Conservation (phyloP, 2,888 invertebrate species). For the Rhogogaster chlorosoma region DNA sequence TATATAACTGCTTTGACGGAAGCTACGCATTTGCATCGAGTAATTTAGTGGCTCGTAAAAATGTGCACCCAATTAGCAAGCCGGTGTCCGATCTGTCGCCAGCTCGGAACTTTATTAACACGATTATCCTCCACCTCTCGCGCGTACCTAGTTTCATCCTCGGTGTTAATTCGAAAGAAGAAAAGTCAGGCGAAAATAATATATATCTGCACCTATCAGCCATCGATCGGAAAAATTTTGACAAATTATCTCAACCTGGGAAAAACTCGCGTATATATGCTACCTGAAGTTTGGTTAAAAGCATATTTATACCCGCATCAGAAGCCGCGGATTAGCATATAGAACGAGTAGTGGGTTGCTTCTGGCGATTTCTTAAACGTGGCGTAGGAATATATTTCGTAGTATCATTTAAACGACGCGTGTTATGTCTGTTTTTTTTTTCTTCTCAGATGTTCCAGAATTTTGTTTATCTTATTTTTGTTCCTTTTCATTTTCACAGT, state of each 20-base stretch:
- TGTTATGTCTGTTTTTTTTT: background rate
- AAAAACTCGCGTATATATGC: background rate
- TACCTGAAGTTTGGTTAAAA: constrained; percentile 4
- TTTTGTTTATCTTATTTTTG: background rate
- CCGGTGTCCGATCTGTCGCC: constrained; percentile 70
- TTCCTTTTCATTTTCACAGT: too few species aligned
- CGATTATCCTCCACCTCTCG: background rate
- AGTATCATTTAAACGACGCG: background rate
- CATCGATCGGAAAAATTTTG: background rate
- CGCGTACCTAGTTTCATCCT: too few species aligned
- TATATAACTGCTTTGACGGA: constrained; percentile 59
- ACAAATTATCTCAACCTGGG: background rate
- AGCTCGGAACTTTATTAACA: constrained; percentile 48
- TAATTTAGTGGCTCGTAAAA: constrained; percentile 75
- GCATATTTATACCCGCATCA: constrained; percentile 60
- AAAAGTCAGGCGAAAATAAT: background rate
- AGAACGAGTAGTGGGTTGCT: constrained; percentile 75
- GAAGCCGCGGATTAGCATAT: constrained; percentile 76
- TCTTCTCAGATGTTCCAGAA: constrained; percentile 56
- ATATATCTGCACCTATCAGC: too few species aligned
- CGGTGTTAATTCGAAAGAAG: background rate
- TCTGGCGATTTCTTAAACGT: constrained; percentile 61
- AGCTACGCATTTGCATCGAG: constrained; percentile 72
- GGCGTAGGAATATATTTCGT: background rate
- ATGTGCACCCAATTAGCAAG: constrained; percentile 73